These are phyloP conservation scores for Procambarus virginalis DNA, from an alignment of 1,140 invertebrate species.

Conservation along the genomic window DNA sequence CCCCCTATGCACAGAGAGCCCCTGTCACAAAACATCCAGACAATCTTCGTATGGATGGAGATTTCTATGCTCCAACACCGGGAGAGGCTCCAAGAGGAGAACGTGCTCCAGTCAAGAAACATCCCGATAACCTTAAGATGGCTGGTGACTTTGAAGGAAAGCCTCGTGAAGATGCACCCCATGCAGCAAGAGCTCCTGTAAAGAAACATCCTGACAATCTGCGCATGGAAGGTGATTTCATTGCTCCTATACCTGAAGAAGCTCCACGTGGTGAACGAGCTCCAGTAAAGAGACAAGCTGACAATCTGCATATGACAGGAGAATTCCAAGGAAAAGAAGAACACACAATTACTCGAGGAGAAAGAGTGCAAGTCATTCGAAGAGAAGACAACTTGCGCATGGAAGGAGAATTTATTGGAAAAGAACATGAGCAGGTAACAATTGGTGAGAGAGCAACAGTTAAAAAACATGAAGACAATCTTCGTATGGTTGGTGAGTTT, in stretches of 20 bases:
- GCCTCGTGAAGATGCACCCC: slow-evolving; percentile 28
- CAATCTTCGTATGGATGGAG: slow-evolving; percentile 50
- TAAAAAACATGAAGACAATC: slow-evolving; percentile 71
- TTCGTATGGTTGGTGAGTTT: slow-evolving; percentile 63
- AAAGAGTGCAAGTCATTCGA: slow-evolving; percentile 74
- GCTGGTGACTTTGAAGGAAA: slow-evolving; percentile 53
- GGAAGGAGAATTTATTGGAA: slow-evolving; percentile 38
- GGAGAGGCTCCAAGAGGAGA: slow-evolving; percentile 46
- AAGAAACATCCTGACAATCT: slow-evolving; percentile 49
- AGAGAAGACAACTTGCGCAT: slow-evolving; percentile 21
- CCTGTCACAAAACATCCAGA: slow-evolving; percentile 52
- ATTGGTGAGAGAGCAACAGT: slow-evolving; percentile 71
- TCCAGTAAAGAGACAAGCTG: slow-evolving; percentile 25
- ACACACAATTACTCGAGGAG: slow-evolving; percentile 73
- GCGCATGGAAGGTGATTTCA: slow-evolving; percentile 34
- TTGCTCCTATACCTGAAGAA: slow-evolving; percentile 29
- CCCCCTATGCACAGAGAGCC: slow-evolving; percentile 41
- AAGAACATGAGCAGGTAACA: slow-evolving; percentile 23
- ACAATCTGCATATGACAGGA: slow-evolving; percentile 74
- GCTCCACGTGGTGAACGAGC: slow-evolving; percentile 32
- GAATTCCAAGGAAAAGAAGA: slow-evolving; percentile 75
- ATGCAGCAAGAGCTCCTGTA: slow-evolving; percentile 3
- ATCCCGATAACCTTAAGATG: slow-evolving; percentile 44
- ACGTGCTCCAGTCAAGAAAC: slow-evolving; percentile 45
- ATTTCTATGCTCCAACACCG: slow-evolving; percentile 52